Percentiles rank a stretch among this genome's conserved stretches.
Conservation (phyloP, 2,113 vertebrate species). For the Tympanuchus pallidicinctus region DNA sequence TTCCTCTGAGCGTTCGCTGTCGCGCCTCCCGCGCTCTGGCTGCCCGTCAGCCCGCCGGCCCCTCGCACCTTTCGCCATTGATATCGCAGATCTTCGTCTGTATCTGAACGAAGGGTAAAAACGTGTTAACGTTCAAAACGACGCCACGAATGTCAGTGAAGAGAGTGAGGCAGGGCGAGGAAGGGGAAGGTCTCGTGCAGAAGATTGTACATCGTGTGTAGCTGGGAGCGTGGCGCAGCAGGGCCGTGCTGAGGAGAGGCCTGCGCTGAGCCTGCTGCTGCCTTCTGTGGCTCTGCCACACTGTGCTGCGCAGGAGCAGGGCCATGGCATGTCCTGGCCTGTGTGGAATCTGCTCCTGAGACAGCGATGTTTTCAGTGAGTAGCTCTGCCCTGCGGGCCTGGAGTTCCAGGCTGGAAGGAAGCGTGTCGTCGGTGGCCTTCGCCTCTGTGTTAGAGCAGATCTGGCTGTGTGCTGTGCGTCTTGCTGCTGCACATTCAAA, state of each 20-base stretch:
- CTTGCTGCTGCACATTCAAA: too few species aligned
- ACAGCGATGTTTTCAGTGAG: background rate
- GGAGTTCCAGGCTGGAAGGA: background rate
- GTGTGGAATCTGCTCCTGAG: background rate
- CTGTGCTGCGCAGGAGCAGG: accelerated
- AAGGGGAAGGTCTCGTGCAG: background rate
- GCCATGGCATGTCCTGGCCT: background rate
- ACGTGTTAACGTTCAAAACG: accelerated
- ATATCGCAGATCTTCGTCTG: background rate
- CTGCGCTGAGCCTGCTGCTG: accelerated
- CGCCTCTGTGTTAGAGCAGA: too few species aligned
- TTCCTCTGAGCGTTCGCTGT: accelerated
- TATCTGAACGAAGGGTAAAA: accelerated
- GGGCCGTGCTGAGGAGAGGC: too few species aligned
- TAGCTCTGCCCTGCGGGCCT: background rate
- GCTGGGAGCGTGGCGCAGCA: accelerated
- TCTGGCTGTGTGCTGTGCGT: accelerated
- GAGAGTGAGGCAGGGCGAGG: accelerated
- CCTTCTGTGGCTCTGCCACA: accelerated
- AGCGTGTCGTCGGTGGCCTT: accelerated
- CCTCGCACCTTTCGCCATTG: background rate
- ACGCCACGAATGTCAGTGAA: accelerated
- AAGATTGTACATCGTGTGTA: accelerated
- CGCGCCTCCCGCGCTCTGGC: background rate
- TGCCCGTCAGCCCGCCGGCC: background rate